Conservation (phyloP, 2,113 vertebrate species). For the Ageneiosus marmoratus region DNA sequence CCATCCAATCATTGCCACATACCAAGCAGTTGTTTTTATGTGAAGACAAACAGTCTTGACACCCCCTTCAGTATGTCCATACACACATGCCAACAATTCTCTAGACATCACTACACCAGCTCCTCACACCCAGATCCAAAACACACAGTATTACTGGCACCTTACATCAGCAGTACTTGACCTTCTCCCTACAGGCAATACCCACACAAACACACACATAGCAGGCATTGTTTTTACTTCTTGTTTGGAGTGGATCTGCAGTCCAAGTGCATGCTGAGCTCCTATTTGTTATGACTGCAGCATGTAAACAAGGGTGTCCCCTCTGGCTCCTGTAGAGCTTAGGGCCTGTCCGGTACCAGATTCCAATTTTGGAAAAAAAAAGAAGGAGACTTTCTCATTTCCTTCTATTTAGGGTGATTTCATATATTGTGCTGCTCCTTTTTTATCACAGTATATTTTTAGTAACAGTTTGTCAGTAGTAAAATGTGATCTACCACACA, state of each 20-base stretch:
- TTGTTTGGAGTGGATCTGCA: conserved; percentile 45
- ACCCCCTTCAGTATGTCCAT: conserved; percentile 1
- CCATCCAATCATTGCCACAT: conserved; percentile 16
- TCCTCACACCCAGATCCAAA: conserved; percentile 30
- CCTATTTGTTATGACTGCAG: conserved; percentile 65
- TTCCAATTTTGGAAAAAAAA: conserved; percentile 25
- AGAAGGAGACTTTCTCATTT: conserved; percentile 17
- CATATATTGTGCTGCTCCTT: not conserved
- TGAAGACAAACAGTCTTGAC: conserved; percentile 12
- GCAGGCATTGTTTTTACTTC: conserved; percentile 66
- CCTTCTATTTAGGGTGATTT: not conserved
- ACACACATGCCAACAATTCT: conserved; percentile 17
- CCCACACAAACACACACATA: conserved; percentile 44
- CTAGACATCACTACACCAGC: not conserved
- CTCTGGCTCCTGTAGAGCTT: conserved; percentile 43
- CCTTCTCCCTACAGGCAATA: conserved; percentile 62
- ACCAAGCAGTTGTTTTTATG: conserved; percentile 27
- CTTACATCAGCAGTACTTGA: conserved; percentile 70
- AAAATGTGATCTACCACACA: not conserved
- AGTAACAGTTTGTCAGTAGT: not conserved
- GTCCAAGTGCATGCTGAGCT: conserved; percentile 64
- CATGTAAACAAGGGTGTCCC: conserved; percentile 64
- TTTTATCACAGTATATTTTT: not conserved
- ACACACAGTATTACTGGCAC: conserved; percentile 67
- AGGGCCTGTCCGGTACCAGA: conserved; percentile 19